A percentile compares a stretch with the other conserved stretches of the same genome.
Evolutionary conservation across 2,797 vertebrate species (phyloP).

Genomic region (Astyanax mexicanus): DNA sequence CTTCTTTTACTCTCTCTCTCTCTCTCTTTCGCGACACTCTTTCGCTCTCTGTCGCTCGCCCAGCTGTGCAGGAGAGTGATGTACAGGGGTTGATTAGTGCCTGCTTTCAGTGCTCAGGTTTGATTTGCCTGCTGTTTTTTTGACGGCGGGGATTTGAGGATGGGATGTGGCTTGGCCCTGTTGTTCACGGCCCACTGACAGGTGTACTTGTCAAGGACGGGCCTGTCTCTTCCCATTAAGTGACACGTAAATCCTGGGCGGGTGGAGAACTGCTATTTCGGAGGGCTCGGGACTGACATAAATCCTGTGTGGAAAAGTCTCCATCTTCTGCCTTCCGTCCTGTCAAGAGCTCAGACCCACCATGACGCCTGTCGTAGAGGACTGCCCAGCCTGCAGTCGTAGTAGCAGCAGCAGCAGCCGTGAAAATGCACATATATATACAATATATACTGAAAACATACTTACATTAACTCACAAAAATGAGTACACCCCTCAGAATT

Average conservation of each 20-base stretch:
- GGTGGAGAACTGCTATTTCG: constrained; percentile 72
- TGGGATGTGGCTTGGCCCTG: constrained; percentile 59
- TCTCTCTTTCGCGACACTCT: too few relatives aligned
- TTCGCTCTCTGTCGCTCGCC: constrained; percentile 29
- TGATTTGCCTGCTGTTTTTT: constrained; percentile 69
- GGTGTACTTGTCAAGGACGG: constrained; percentile 75
- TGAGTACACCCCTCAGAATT: too few relatives aligned
- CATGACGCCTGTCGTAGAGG: constrained; percentile 43
- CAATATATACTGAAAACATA: neutral
- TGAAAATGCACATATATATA: constrained; percentile 38
- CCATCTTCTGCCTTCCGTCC: constrained; percentile 60
- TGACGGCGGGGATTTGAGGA: constrained; percentile 60
- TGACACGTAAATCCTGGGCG: constrained; percentile 72
- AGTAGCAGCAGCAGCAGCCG: constrained; percentile 49
- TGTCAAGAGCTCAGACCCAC: constrained; percentile 51
- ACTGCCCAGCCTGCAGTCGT: constrained; percentile 48
- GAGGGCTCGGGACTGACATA: constrained; percentile 72
- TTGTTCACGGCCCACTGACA: constrained; percentile 74
- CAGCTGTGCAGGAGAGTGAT: constrained; percentile 57
- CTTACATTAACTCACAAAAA: neutral
- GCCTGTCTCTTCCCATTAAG: constrained; percentile 77
- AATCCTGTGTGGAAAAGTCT: constrained; percentile 71
- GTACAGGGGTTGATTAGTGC: constrained; percentile 74
- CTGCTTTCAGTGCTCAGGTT: constrained; percentile 66
- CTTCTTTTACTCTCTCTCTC: constrained; percentile 28